phyloP scores from a whole-genome alignment of 2,888 invertebrate species.

The Drosophila neonasuta region DNA sequence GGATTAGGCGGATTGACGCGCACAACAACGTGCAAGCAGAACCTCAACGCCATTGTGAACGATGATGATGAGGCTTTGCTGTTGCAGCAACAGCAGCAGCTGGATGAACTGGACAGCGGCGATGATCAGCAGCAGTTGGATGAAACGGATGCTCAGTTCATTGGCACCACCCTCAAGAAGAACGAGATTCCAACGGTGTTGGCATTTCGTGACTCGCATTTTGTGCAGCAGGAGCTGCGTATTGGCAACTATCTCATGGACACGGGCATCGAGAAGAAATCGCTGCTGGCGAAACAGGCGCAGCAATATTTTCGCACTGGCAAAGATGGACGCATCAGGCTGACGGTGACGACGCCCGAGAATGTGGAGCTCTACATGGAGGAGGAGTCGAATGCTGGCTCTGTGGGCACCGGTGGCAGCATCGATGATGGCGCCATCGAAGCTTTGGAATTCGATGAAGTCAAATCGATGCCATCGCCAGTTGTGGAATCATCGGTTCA shows the following conservation, averaged over 20 bases:
- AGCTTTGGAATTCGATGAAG: conserved; percentile 78
- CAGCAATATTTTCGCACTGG: conserved; percentile 58
- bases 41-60: conserved; percentile 72
- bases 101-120: conserved; percentile 21
- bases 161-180: conserved; percentile 72
- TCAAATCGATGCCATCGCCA: conserved; percentile 17
- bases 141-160: conserved; percentile 47
- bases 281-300: conserved; percentile 63
- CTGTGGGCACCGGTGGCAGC: conserved; percentile 56
- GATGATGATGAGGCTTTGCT: conserved; percentile 32
- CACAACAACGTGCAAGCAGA: conserved; percentile 79
- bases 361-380: conserved; percentile 79
- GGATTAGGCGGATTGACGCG: conserved; percentile 70
- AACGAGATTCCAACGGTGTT: conserved; percentile 82
- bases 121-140: conserved; percentile 30
- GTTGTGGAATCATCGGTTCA: not conserved
- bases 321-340: conserved; percentile 74
- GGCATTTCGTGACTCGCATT: conserved; percentile 81
- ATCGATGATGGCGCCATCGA: conserved; percentile 77
- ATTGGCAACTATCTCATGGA: conserved; percentile 82
- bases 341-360: conserved; percentile 81
- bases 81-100: conserved; percentile 12
- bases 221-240: conserved; percentile 81
- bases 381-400: conserved; percentile 66
- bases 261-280: conserved; percentile 81